phyloP scores from a whole-genome alignment of 2,113 vertebrate species.

The Chaetodon auriga region DNA sequence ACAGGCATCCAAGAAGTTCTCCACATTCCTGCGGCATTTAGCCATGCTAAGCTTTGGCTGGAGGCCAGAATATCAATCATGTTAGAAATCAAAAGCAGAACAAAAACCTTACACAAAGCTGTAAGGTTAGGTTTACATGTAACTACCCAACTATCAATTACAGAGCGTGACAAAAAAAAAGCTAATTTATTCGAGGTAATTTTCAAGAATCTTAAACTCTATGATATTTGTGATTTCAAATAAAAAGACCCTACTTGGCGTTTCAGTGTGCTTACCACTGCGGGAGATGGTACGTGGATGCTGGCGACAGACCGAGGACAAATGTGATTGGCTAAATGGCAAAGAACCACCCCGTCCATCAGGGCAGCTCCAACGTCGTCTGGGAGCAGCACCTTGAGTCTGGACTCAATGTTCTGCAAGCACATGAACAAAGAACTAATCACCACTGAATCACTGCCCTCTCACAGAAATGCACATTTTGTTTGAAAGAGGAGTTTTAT shows the following conservation, averaged over 20 bases:
- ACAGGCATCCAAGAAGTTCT: slow-evolving; percentile 99
- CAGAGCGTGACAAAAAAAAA: background rate
- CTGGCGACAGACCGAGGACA: slow-evolving; percentile 96
- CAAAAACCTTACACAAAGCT: background rate
- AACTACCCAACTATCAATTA: background rate
- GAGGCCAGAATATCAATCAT: slow-evolving; percentile 54
- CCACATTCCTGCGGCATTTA: slow-evolving; percentile 98
- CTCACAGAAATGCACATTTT: background rate
- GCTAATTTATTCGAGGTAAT: background rate
- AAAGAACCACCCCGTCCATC: slow-evolving; percentile 98
- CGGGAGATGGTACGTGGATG: slow-evolving; percentile 98
- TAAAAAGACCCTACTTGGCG: background rate
- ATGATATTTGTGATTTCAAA: background rate
- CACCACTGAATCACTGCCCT: background rate
- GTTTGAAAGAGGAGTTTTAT: background rate
- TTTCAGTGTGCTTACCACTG: slow-evolving; percentile 89
- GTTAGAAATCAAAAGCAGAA: slow-evolving; percentile 1
- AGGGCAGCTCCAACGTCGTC: slow-evolving; percentile 96
- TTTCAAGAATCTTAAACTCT: background rate
- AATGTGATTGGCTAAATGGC: slow-evolving; percentile 98
- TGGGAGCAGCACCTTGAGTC: slow-evolving; percentile 95
- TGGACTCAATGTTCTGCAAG: slow-evolving; percentile 93
- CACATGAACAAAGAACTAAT: background rate
- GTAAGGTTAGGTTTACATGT: background rate
- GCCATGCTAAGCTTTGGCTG: slow-evolving; percentile 99